Evolutionary conservation across 1,140 invertebrate genomes (phyloP).

Genomic region (Tetramorium parvispinum): DNA sequence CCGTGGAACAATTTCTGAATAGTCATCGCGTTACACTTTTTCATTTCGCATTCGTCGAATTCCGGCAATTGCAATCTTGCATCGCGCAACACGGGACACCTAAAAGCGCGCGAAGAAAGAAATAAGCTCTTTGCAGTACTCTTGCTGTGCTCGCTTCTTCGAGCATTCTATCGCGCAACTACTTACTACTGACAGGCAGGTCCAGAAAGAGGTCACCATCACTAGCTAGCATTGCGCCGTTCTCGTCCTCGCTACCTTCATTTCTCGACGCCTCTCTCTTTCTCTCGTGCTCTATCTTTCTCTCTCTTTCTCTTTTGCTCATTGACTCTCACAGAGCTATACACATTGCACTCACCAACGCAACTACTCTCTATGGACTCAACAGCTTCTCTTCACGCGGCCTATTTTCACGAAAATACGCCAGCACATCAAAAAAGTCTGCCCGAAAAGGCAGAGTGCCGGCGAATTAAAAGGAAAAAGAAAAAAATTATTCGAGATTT

Average conservation of each 20-base stretch:
- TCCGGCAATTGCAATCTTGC: constrained; percentile 21
- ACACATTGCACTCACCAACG: constrained; percentile 23
- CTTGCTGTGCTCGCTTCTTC: constrained; percentile 56
- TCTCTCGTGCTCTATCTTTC: not conserved
- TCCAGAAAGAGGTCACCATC: constrained; percentile 59
- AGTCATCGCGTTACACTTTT: not conserved
- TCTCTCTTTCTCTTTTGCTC: not conserved
- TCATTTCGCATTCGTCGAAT: not conserved
- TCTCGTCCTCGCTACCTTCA: constrained; percentile 47
- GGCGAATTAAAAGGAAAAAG: not conserved
- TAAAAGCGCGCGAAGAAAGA: constrained; percentile 45
- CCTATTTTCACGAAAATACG: constrained; percentile 77
- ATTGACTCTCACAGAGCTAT: constrained; percentile 22
- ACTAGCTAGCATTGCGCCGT: constrained; percentile 34
- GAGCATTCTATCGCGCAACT: constrained; percentile 55
- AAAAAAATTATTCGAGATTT: constrained; percentile 17
- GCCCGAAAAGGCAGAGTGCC: constrained; percentile 46
- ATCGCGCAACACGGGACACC: not conserved
- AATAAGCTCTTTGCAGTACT: constrained; percentile 50
- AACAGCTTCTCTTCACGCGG: constrained; percentile 65
- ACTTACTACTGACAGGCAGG: constrained; percentile 34
- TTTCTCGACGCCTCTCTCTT: constrained; percentile 40
- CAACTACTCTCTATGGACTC: constrained; percentile 34
- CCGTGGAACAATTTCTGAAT: not conserved
- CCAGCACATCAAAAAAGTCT: constrained; percentile 57